phyloP scores from a whole-genome alignment of 2,888 invertebrate genomes.

The Folsomia manolachei region DNA sequence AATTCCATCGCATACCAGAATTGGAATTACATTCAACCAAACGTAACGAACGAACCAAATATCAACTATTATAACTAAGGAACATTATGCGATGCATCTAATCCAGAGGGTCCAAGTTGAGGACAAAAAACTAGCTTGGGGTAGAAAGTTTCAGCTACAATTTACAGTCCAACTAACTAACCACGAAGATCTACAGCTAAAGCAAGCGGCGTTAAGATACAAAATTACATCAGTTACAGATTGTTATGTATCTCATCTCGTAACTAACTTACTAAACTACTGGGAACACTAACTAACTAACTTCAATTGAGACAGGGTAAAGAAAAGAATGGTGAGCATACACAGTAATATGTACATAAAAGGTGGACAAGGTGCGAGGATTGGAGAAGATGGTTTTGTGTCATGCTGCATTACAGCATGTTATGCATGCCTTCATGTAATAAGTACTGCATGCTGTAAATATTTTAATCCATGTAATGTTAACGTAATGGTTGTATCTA shows the following conservation, averaged over 20 bases:
- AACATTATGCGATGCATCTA: background rate
- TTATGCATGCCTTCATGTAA: background rate
- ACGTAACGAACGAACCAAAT: background rate
- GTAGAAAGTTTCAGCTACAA: background rate
- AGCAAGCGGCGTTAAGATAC: background rate
- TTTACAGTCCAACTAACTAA: background rate
- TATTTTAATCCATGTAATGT: background rate
- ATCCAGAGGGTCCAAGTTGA: background rate
- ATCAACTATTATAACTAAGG: too few species aligned
- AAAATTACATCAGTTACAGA: background rate
- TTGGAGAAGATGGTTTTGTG: background rate
- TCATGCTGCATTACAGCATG: background rate
- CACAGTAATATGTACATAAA: too few species aligned
- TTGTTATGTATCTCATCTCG: background rate
- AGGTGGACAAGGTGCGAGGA: background rate
- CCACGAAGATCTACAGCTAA: too few species aligned
- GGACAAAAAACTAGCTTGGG: slow-evolving; percentile 5
- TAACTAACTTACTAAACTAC: background rate
- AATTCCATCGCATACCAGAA: background rate
- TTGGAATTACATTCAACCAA: background rate
- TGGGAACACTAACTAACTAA: background rate
- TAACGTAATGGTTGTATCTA: background rate
- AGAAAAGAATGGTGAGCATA: background rate
- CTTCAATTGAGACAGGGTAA: background rate
- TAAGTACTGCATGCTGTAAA: background rate